Percentiles rank a stretch among this genome's conserved stretches.
phyloP scores from a whole-genome alignment of 1,140 invertebrate genomes.

The Trachymyrmex cornetzi region DNA sequence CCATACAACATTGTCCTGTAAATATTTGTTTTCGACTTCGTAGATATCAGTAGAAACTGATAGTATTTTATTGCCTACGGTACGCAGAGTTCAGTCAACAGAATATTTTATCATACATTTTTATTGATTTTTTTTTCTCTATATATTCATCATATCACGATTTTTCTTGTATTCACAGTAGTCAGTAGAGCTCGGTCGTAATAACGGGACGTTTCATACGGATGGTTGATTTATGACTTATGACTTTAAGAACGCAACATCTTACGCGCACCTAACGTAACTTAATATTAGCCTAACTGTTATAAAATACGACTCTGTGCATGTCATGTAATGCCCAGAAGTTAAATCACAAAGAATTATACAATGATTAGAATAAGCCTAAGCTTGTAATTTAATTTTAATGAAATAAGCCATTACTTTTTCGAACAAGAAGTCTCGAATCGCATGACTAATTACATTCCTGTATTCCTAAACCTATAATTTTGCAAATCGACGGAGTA shows the following conservation, averaged over 20 bases:
- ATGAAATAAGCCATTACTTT: not conserved
- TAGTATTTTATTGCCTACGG: constrained; percentile 31
- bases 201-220: constrained; percentile 12
- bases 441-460: constrained; percentile 5
- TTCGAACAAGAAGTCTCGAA: not conserved
- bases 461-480: constrained; percentile 11
- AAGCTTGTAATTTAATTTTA: not conserved
- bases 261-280: not conserved
- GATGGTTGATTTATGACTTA: constrained; percentile 32
- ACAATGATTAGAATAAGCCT: not conserved
- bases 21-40: constrained; percentile 59
- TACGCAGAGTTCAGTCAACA: constrained; percentile 1
- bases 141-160: not conserved
- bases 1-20: constrained; percentile 26
- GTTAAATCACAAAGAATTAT: not conserved
- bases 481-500: constrained; percentile 20
- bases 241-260: constrained; percentile 3
- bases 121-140: not conserved
- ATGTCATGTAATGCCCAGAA: not conserved
- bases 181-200: not conserved
- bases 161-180: not conserved
- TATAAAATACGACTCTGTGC: constrained; percentile 6
- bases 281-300: constrained; percentile 22
- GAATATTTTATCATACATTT: constrained; percentile 30
- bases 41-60: constrained; percentile 19